A percentile compares a stretch with the other conserved stretches of the same genome.
Conservation (phyloP, 2,113 vertebrate genomes). For the Rutilus rutilus region DNA sequence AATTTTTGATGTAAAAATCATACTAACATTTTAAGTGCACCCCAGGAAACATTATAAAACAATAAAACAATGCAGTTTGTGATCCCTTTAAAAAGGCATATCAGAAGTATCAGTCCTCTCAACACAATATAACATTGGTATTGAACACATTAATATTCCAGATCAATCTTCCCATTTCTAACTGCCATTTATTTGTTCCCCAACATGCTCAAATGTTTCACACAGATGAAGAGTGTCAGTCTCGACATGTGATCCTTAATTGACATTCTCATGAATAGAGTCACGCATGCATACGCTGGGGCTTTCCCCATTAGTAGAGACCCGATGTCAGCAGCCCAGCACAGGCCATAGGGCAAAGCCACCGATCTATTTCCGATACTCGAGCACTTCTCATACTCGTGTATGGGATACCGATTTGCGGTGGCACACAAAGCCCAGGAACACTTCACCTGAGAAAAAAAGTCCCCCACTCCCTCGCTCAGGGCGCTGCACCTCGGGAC, state of each 20-base stretch:
- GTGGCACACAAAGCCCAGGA: slow-evolving; percentile 14
- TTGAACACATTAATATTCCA: neutral
- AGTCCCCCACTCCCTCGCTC: slow-evolving; percentile 26
- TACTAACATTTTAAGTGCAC: no score
- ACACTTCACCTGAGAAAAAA: slow-evolving; percentile 27
- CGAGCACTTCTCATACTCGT: neutral
- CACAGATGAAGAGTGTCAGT: neutral
- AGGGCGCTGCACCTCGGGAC: neutral
- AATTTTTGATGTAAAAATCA: no score
- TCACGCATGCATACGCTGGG: slow-evolving; percentile 10
- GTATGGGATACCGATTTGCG: neutral
- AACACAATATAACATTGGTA: neutral
- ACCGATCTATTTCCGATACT: slow-evolving; percentile 25
- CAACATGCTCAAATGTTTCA: neutral
- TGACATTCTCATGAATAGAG: slow-evolving; percentile 30
- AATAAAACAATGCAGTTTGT: no score
- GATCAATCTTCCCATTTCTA: neutral
- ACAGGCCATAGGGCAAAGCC: neutral
- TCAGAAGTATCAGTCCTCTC: neutral
- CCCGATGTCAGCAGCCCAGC: neutral
- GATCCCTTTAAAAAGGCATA: no score
- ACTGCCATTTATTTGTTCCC: neutral
- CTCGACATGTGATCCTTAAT: slow-evolving; percentile 23
- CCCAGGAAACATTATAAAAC: no score
- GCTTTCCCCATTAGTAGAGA: slow-evolving; percentile 39